Conservation (phyloP, 2,113 vertebrate genomes). For the Sylvilagus bachmani region DNA sequence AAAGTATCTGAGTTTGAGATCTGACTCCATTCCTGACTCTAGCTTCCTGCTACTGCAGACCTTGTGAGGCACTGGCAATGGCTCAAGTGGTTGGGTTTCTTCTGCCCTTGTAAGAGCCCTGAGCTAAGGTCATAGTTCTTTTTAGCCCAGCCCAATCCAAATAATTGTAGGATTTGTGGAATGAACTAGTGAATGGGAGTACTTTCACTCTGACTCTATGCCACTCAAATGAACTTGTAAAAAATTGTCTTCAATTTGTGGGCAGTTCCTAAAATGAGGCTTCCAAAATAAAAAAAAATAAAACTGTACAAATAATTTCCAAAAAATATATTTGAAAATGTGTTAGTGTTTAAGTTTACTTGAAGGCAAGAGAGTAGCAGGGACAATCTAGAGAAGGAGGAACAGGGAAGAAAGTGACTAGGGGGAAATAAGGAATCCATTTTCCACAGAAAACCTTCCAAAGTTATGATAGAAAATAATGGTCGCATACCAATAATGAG, state of each 20-base stretch:
- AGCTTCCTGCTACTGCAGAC: too few relatives aligned
- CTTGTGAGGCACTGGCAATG: too few relatives aligned
- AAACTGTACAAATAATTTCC: background rate
- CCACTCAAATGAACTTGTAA: too few relatives aligned
- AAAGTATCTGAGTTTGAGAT: too few relatives aligned
- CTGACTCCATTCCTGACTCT: too few relatives aligned
- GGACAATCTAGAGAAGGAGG: background rate
- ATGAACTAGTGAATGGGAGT: too few relatives aligned
- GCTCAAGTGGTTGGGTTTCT: too few relatives aligned
- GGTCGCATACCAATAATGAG: background rate
- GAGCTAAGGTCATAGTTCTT: too few relatives aligned
- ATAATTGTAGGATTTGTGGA: too few relatives aligned
- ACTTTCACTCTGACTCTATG: too few relatives aligned
- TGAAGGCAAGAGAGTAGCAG: background rate
- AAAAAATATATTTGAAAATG: background rate
- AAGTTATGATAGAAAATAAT: constrained; percentile 35
- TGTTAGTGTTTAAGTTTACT: constrained; percentile 28
- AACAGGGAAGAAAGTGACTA: background rate
- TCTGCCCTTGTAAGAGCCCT: too few relatives aligned
- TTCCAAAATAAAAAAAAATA: background rate
- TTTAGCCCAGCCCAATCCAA: too few relatives aligned
- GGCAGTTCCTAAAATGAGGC: background rate
- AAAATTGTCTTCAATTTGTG: background rate
- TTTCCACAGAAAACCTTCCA: background rate
- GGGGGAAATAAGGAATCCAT: background rate